Evolutionary conservation across 2,888 invertebrate genomes (phyloP).

Genomic region (Hermaeophaga mercurialis): DNA sequence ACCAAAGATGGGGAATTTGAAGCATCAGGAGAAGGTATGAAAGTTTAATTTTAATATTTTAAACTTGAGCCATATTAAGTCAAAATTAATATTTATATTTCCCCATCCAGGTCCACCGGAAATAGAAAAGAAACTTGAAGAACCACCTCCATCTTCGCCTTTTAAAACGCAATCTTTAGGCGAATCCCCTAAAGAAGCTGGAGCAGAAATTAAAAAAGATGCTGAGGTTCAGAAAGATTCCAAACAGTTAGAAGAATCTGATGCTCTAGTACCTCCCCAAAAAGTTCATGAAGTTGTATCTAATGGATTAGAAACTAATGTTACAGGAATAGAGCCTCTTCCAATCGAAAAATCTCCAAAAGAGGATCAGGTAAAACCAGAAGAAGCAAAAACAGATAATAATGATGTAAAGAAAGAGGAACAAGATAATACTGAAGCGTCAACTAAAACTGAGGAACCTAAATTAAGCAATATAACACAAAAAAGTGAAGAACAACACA

Average conservation of each 20-base stretch:
- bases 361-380: conserved; percentile 23
- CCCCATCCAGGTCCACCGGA: background rate
- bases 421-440: background rate
- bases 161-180: background rate
- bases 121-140: background rate
- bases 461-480: no score
- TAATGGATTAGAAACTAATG: background rate
- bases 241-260: background rate
- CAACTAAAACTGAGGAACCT: conserved; percentile 13
- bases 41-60: no score
- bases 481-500: background rate
- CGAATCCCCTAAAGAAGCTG: conserved; percentile 35
- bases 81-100: no score
- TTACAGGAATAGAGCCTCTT: background rate
- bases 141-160: background rate
- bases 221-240: conserved; percentile 33
- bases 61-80: no score
- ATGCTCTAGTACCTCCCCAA: background rate
- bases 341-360: background rate
- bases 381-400: conserved; percentile 24
- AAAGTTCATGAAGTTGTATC: background rate
- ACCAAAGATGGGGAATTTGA: conserved; percentile 29
- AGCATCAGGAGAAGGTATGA: conserved; percentile 35
- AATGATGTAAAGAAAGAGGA: no score
- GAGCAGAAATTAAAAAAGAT: conserved; percentile 41